phyloP scores from a whole-genome alignment of 2,888 invertebrate genomes.

The Chrysomela aeneicollis region DNA sequence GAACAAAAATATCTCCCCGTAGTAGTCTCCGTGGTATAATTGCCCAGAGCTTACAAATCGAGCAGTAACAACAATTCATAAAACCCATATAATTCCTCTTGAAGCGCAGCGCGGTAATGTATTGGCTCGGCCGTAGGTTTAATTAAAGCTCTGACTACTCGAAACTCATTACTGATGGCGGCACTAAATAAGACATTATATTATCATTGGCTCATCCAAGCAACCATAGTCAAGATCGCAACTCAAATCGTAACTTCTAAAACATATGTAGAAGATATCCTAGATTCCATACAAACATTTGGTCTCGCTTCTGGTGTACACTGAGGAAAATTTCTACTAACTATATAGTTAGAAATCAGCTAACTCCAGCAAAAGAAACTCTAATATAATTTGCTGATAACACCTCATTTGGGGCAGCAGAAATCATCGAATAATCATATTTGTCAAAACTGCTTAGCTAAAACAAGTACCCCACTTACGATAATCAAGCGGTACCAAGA shows the following conservation, averaged over 20 bases:
- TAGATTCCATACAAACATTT: too few relatives aligned
- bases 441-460: too few relatives aligned
- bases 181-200: slow-evolving; percentile 30
- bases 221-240: neutral
- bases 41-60: slow-evolving; percentile 31
- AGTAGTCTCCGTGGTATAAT: slow-evolving; percentile 27
- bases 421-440: too few relatives aligned
- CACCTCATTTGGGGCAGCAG: too few relatives aligned
- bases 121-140: slow-evolving; percentile 23
- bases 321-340: too few relatives aligned
- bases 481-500: too few relatives aligned
- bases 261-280: neutral
- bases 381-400: too few relatives aligned
- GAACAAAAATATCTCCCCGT: slow-evolving; percentile 13
- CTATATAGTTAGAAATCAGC: too few relatives aligned
- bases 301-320: too few relatives aligned
- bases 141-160: slow-evolving; percentile 24
- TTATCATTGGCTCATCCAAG: slow-evolving; percentile 11
- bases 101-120: slow-evolving; percentile 22
- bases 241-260: too few relatives aligned
- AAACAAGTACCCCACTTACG: too few relatives aligned
- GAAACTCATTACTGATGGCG: slow-evolving; percentile 26
- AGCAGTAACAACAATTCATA: slow-evolving; percentile 26
- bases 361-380: too few relatives aligned
- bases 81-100: slow-evolving; percentile 25